Base-by-base conservation (phyloP, 2,797 vertebrate species). In the Protonibea diacanthus region DNA sequence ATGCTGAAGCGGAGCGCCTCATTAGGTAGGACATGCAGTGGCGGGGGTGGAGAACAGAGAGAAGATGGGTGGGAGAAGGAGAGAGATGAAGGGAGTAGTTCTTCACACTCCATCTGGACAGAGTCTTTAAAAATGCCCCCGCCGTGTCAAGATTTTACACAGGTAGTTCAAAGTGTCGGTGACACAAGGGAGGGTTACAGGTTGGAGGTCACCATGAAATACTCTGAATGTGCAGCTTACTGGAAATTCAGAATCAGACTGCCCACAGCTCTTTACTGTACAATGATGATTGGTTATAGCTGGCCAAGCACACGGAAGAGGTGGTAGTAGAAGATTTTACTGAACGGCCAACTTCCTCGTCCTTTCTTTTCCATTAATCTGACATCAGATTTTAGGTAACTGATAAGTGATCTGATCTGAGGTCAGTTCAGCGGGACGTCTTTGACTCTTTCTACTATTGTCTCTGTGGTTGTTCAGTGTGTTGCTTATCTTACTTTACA, bases 1-100 rank as follows among this genome's bases (percentile, higher is more conserved):
- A 88, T 82, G 82, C 84, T 84, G 85, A 64, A 83, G 77, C 57
- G 21, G 85, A 89, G 85, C 33, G 48, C 80, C 84, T 90, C 88
- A 87, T 90, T 90, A 91, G 84, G 83, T 83, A 81, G 81, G 79
- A 74, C 67, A 63, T 25, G 20, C 60, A 59, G 66, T 20, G 20
- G 63, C 40, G 73, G 78, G 79, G 84, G 82, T 1, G 47, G 81
- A 65, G 81, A 81, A 76, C 18, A 61, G 51, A 42, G 69, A 58
- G 59, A 58, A 76, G 78, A 70, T 48, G 73, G 60, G 82, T 72
- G 72, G 84, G 77, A 82, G 70, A 76, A n/a, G 64, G 70, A 78
- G 55, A 71, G 51, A 83, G 81, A 81, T 88, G 84, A 86, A 84
- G 78, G 67, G 61, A 78, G 56, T 57, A 45, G 18, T 59, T 78